phyloP scores from a whole-genome alignment of 2,797 vertebrate genomes.

The Pelochelys cantorii region DNA sequence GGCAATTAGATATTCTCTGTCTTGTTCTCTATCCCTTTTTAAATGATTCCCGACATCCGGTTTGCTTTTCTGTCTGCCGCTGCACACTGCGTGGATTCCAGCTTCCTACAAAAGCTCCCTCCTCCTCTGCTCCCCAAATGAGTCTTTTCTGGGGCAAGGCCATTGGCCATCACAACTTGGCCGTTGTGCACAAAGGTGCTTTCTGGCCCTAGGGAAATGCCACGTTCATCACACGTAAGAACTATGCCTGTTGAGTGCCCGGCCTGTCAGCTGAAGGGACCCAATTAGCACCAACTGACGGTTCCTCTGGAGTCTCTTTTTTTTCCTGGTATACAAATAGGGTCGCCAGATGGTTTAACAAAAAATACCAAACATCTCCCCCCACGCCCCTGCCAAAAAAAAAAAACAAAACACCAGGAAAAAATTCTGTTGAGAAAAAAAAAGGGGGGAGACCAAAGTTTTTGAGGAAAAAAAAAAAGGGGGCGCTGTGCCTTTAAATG shows the following conservation, averaged over 20 bases:
- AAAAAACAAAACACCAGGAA: no score
- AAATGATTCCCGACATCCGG: no score
- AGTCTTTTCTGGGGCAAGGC: not conserved
- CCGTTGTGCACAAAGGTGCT: not conserved
- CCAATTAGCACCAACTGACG: not conserved
- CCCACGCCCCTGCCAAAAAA: no score
- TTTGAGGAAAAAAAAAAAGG: no score
- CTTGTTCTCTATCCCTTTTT: no score
- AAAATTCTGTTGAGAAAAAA: no score
- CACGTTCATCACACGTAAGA: not conserved
- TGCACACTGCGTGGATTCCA: not conserved
- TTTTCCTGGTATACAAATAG: not conserved
- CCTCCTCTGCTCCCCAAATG: not conserved
- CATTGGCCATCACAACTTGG: not conserved
- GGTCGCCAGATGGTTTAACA: no score
- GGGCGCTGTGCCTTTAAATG: no score
- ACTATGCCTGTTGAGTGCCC: not conserved
- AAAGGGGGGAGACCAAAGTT: no score
- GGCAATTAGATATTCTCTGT: no score
- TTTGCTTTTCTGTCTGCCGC: no score
- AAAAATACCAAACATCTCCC: no score
- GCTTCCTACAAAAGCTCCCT: not conserved
- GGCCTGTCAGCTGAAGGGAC: not conserved
- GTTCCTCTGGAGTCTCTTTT: not conserved
- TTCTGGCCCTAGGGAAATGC: not conserved